Conservation (phyloP, 2,888 invertebrate genomes). For the Aphrophora alni region DNA sequence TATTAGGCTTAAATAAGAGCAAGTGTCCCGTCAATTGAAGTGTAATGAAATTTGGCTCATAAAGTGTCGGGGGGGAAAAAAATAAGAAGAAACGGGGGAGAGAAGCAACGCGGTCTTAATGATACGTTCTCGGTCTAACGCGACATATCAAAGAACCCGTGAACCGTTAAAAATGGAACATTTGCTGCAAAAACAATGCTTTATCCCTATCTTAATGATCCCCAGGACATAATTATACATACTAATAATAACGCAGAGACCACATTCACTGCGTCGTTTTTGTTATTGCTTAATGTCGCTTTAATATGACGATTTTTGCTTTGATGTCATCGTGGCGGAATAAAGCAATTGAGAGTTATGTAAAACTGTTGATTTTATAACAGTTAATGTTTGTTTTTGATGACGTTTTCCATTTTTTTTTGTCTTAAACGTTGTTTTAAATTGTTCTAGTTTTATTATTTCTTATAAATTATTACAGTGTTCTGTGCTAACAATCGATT, state of each 20-base stretch:
- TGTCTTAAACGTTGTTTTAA: no score
- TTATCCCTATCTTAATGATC: background rate
- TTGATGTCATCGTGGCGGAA: background rate
- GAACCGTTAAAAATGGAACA: conserved; percentile 9
- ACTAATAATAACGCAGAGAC: background rate
- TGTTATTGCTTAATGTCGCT: background rate
- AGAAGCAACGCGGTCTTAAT: background rate
- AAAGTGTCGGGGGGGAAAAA: background rate
- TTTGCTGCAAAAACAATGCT: conserved; percentile 6
- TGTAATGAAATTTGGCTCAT: conserved; percentile 6
- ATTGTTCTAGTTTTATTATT: no score
- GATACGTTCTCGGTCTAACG: background rate
- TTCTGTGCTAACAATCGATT: no score
- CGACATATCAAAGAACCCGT: conserved; percentile 9
- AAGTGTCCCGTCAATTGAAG: conserved; percentile 6
- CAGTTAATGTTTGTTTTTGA: no score
- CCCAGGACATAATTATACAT: background rate
- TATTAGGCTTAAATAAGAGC: background rate
- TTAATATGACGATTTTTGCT: background rate
- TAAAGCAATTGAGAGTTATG: background rate
- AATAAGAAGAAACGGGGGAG: background rate
- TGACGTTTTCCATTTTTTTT: no score
- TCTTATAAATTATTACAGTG: no score
- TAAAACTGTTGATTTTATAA: no score
- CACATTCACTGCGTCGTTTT: background rate